Evolutionary conservation across 2,797 vertebrate species (phyloP), one percentile per base, ranked within the genome.

Genomic region (Notolabrus celidotus): DNA sequence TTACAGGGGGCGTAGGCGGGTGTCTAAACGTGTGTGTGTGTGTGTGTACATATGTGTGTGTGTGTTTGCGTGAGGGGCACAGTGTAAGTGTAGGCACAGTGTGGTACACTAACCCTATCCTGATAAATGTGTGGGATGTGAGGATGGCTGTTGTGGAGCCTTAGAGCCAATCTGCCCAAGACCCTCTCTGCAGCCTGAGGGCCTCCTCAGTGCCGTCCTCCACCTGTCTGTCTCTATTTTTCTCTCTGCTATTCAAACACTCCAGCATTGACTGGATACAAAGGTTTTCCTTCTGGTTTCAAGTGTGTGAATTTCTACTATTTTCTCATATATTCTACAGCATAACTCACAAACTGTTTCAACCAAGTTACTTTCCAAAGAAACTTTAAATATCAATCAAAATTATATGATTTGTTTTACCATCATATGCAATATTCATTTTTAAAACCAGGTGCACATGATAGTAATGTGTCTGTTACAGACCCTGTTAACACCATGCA

Each of bases 111-210:
- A 81, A 89, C 75, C 83, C 76, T 64, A 52, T 71, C 78, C 71
- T 85, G 86, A 88, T 88, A 79, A 84, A 79, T 72, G 86, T 83
- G 89, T 89, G 82, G 89, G 89, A 86, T 86, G 89, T 77, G 59
- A 85, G 71, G 75, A 76, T 74, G 27, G 31, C 71, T 79, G 31
- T 71, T 79, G 70, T 70, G 65, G 67, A 84, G 76, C 81, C 83
- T 75, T 46, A 57, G 62, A 88, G 82, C 71, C 83, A 82, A 77
- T 89, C 81, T 85, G 73, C 65, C 77, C 71, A 78, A 85, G 67
- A 80, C 81, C 86, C 77, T 77, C 68, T 74, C 74, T 68, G 75
- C 57, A 82, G 87, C 89, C 89, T 65, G 66, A 85, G 87, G 89
- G 81, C 78, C 77, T 82, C 79, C 77, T 87, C 61, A 52, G 57